Conservation (phyloP, 1,140 invertebrate genomes). For the Ceratosolen fusciceps region DNA sequence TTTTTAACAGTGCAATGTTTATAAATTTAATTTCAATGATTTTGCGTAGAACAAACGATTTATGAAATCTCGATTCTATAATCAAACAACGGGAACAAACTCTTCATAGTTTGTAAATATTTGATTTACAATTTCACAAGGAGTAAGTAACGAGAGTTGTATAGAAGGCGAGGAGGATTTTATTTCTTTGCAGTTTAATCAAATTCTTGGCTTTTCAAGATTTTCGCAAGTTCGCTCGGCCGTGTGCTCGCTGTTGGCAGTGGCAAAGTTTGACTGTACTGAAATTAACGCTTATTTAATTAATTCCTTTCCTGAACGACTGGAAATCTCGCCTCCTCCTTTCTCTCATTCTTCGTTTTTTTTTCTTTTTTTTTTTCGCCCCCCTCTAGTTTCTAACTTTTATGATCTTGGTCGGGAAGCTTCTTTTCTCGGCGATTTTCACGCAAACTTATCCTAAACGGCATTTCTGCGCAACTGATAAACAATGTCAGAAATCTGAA, state of each 20-base stretch:
- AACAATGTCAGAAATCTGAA: not conserved
- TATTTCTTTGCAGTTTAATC: conserved; percentile 47
- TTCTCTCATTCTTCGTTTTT: not conserved
- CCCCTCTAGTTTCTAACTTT: not conserved
- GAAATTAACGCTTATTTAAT: conserved; percentile 47
- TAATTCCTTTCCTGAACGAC: conserved; percentile 27
- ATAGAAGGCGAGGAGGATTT: conserved; percentile 33
- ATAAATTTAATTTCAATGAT: not conserved
- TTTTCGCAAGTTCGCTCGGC: conserved; percentile 32
- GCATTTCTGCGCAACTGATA: not conserved
- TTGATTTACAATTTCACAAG: conserved; percentile 48
- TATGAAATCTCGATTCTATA: conserved; percentile 1
- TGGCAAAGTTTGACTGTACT: conserved; percentile 38
- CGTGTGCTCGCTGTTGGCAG: conserved; percentile 10
- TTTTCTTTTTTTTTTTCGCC: not conserved
- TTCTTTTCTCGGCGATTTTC: not conserved
- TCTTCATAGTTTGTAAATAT: conserved; percentile 34
- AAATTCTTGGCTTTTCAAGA: conserved; percentile 45
- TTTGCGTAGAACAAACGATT: not conserved
- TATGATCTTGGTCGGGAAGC: not conserved
- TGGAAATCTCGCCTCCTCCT: not conserved
- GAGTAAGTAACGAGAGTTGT: conserved; percentile 41
- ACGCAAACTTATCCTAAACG: not conserved
- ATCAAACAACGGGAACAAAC: conserved; percentile 14
- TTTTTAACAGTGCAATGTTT: too few species aligned